Base-by-base conservation (phyloP, 2,888 invertebrate species). In the Hirtodrosophila cameraria region DNA sequence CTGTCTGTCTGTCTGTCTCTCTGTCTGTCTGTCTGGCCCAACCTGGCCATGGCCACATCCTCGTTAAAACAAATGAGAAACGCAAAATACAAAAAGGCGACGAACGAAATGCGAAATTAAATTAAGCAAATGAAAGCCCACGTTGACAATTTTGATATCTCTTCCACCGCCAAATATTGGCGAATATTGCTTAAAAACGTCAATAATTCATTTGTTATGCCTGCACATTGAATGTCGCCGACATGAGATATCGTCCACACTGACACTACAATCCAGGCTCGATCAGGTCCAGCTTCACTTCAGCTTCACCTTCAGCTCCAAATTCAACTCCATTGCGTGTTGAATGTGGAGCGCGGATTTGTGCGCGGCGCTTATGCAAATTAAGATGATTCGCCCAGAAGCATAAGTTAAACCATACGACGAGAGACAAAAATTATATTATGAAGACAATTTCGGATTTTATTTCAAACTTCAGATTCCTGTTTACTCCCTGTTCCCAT, bases 181-280 rank as follows among this genome's bases (percentile, higher is more conserved):
- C 67, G 86, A 89, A 88, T 89, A 89, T 88, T 89, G 89, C 89
- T 89, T 90, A 89, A 90, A 90, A 90, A 87, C 87, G 90, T 89
- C 90, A 89, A 89, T 90, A 89, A 89, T 90, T 89, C 89, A 89
- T 89, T 90, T 90, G 89, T 88, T 90, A 89, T 89, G 89, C 89
- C 88, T 89, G 90, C 89, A 89, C 89, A 89, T 89, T 86, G 89
- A 79, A 88, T 89, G 89, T 87, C 83, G 64, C 75, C 86, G 82
- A 81, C 87, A 82, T 81, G 86, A 86, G 89, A 88, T 88, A 89
- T 85, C 81, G 75, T 65, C 61, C 58, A 27, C 20, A 15, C 12
- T 48, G 42, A 30, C 31, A 35, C 23, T 15, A 18, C 33, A 3
- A 7, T 13, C 13, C 41, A 20, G 13, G 15, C 30, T 15, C 43